phyloP scores from a whole-genome alignment of 2,888 invertebrate genomes.

The Aricia artaxerxes region DNA sequence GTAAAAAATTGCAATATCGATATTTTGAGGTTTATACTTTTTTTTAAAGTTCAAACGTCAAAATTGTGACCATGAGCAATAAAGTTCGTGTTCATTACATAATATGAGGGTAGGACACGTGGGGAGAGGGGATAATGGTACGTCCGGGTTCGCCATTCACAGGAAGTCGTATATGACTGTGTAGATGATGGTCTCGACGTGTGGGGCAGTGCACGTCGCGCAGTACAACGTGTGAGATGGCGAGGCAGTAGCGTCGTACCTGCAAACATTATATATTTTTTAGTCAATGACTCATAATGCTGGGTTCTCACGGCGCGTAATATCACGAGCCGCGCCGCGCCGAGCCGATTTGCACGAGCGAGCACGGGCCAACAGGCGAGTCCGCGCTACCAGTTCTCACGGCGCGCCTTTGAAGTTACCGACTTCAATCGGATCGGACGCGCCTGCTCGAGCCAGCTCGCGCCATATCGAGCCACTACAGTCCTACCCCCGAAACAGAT shows the following conservation, averaged over 20 bases:
- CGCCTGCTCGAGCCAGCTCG: no score
- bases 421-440: no score
- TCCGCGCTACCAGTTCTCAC: no score
- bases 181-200: slow-evolving; percentile 53
- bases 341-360: no score
- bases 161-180: slow-evolving; percentile 54
- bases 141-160: slow-evolving; percentile 45
- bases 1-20: not conserved
- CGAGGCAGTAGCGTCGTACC: slow-evolving; percentile 45
- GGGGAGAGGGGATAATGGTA: slow-evolving; percentile 33
- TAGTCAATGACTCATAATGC: not conserved
- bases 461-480: no score
- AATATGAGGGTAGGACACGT: slow-evolving; percentile 1
- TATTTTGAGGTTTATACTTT: not conserved
- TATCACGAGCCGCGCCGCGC: no score
- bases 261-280: not conserved
- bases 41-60: not conserved
- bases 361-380: no score
- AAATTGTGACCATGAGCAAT: not conserved
- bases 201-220: slow-evolving; percentile 57
- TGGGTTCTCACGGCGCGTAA: no score
- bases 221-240: slow-evolving; percentile 51
- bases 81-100: not conserved
- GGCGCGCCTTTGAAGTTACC: no score
- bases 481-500: no score